Percentiles rank a stretch among this genome's conserved stretches.
These are phyloP conservation scores for Drosophila kanekoi DNA, from an alignment of 2,888 invertebrate species.

Conservation along the genomic window DNA sequence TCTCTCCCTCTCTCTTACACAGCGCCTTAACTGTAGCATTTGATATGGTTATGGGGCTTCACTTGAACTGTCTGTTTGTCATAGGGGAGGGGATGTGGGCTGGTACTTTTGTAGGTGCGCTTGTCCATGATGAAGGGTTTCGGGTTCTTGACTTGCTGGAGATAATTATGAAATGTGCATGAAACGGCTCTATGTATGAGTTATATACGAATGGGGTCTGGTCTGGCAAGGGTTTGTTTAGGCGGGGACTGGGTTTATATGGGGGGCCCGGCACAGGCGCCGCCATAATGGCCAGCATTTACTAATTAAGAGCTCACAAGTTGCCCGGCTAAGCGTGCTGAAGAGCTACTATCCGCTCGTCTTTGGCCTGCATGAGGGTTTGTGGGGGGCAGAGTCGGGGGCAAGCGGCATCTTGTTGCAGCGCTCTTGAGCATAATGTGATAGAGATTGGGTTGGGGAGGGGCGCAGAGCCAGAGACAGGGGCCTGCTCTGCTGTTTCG, in stretches of 20 bases:
- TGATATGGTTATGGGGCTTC: constrained; percentile 49
- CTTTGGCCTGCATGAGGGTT: background rate
- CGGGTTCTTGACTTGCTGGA: constrained; percentile 75
- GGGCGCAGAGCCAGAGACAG: background rate
- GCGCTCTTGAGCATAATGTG: constrained; percentile 37
- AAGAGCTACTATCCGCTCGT: constrained; percentile 56
- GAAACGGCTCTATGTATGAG: constrained; percentile 71
- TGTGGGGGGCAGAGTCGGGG: background rate
- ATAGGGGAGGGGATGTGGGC: constrained; percentile 4
- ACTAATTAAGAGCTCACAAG: constrained; percentile 79
- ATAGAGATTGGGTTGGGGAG: background rate
- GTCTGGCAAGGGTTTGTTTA: background rate
- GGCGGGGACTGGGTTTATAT: background rate
- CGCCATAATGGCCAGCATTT: constrained; percentile 78
- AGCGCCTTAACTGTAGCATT: constrained; percentile 50
- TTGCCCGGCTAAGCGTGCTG: constrained; percentile 66
- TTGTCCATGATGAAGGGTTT: constrained; percentile 76
- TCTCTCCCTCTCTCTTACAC: background rate
- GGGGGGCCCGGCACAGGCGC: constrained; percentile 33
- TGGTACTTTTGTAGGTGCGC: constrained; percentile 63
- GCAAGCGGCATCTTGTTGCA: constrained; percentile 51
- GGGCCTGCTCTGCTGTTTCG: constrained; percentile 37
- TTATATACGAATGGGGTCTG: constrained; percentile 48
- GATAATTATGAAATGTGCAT: constrained; percentile 77
- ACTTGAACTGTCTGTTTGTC: constrained; percentile 39